Conservation (phyloP, 2,888 invertebrate species). For the Abscondita cerata region DNA sequence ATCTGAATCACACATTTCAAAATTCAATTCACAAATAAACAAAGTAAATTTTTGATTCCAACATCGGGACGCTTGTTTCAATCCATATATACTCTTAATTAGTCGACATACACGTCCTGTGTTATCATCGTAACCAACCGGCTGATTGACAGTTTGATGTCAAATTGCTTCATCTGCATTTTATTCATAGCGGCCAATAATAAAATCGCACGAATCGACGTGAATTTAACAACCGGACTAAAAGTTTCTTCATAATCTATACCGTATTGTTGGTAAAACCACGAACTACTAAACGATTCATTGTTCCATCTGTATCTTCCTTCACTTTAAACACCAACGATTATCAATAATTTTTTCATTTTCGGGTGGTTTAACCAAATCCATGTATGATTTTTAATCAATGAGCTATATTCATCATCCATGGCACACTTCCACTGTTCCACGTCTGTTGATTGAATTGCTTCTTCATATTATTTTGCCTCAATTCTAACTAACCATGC, state of each 20-base stretch:
- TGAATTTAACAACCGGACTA: background rate
- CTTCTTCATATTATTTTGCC: background rate
- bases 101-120: conserved; percentile 6
- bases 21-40: conserved; percentile 1
- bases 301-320: conserved; percentile 2
- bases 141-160: background rate
- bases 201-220: background rate
- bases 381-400: background rate
- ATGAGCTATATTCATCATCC: background rate
- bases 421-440: conserved; percentile 1
- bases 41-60: background rate
- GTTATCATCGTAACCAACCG: background rate
- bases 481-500: background rate
- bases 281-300: background rate
- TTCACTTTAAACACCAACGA: conserved; percentile 2
- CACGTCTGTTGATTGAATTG: background rate
- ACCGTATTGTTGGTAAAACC: conserved; percentile 1
- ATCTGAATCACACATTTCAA: background rate
- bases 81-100: background rate
- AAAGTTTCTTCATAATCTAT: conserved; percentile 2
- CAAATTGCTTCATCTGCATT: background rate
- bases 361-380: too few species aligned
- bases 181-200: conserved; percentile 1
- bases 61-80: background rate
- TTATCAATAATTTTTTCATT: too few species aligned